Evolutionary conservation across 2,888 invertebrate species (phyloP).

Genomic region (Choristoneura rosaceana): DNA sequence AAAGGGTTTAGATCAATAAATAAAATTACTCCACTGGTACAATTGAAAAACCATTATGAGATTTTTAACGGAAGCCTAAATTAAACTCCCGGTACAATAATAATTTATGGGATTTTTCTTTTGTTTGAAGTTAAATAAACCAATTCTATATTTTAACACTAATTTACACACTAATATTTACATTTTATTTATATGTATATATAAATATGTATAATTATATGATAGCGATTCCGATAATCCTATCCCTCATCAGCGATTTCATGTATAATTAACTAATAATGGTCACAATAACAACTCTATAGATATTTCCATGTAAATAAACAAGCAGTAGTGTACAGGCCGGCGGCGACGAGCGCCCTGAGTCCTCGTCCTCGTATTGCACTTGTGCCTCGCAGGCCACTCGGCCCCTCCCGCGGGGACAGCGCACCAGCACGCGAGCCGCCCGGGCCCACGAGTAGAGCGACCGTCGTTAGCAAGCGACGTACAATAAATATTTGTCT

Average conservation of each 20-base stretch:
- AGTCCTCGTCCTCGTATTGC: conserved; percentile 75
- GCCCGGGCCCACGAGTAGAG: conserved; percentile 48
- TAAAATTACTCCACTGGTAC: conserved; percentile 80
- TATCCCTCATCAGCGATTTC: conserved; percentile 80
- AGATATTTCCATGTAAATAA: conserved; percentile 84
- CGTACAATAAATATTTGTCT: conserved; percentile 82
- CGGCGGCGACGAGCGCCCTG: conserved; percentile 62
- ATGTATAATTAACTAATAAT: conserved; percentile 86
- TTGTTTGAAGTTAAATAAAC: conserved; percentile 84
- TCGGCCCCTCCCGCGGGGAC: conserved; percentile 64
- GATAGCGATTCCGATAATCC: conserved; percentile 81
- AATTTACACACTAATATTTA: conserved; percentile 84
- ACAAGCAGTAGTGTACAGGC: conserved; percentile 80
- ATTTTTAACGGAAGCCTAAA: conserved; percentile 83
- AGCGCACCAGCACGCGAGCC: conserved; percentile 44
- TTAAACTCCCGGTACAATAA: conserved; percentile 82
- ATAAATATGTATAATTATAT: conserved; percentile 85
- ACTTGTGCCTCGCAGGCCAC: conserved; percentile 63
- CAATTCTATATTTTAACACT: conserved; percentile 84
- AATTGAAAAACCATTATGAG: conserved; percentile 84
- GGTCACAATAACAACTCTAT: conserved; percentile 85
- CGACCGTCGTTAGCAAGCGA: conserved; percentile 67
- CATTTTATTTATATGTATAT: conserved; percentile 85
- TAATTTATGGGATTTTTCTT: conserved; percentile 84
- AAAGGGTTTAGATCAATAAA: conserved; percentile 75